Evolutionary conservation across 2,113 vertebrate genomes (phyloP), one percentile per base, ranked within the genome.

Genomic region (Ranitomeya imitator): DNA sequence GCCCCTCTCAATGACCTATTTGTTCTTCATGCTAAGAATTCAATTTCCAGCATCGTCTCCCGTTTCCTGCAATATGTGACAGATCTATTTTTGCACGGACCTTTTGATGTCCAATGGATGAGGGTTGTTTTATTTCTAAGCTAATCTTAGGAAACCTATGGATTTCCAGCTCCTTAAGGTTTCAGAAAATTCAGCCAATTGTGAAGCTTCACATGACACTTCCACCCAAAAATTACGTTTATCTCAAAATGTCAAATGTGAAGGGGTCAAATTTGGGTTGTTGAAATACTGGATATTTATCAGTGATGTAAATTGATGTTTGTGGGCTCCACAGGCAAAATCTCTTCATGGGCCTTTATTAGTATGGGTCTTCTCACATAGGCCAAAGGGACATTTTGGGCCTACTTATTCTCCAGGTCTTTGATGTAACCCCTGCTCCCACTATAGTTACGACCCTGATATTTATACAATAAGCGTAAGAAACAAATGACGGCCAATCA

Each of bases 11-110:
- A 14, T 77, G 55, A n/a, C 15, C 60, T 61, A 7, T 71, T 83
- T 85, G 59, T 73, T 90, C 55, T 85, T 89, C 37, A 81, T 23
- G 19, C 86, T 90, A 57, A 79, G 12, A 21, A 88, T 86, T 83
- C 26, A 5, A 6, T 60, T 60, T 52, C 18, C n/a, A 18, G 9
- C 85, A n/a, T 78, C 74, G 79, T 63, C 31, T 65, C 14, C 85
- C 14, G 7, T 77, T 21, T 52, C 52, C 23, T 15, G n/a, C 74
- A 60, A 21, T 37, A 60, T 51, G 31, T 63, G 73, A 86, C 85
- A 78, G 59, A 86, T 86, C 59, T 63, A 78, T 86, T 86, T 78
- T 86, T 61, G 71, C 18, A 19, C 16, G 51, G 26, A 85, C 71
- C 21, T 26, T 31, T 16, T 60, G 6, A 23, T n/a, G 60, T 3